These are phyloP conservation scores for Prinia subflava DNA, from an alignment of 2,113 vertebrate genomes.

Conservation along the genomic window DNA sequence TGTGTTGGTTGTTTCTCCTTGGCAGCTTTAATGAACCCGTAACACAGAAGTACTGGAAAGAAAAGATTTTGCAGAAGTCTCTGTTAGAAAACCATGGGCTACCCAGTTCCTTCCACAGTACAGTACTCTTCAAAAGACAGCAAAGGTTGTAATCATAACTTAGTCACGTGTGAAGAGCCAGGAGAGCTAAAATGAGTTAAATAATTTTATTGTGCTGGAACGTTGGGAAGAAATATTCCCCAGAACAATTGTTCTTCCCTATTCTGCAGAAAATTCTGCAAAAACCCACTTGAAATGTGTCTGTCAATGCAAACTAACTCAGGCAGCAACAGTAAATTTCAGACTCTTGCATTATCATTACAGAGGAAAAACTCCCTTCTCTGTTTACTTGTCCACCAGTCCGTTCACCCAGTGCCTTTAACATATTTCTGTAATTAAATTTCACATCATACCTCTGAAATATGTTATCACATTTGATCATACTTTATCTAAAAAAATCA, in stretches of 20 bases:
- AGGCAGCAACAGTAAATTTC: background rate
- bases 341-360: background rate
- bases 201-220: background rate
- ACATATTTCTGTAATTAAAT: background rate
- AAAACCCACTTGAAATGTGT: background rate
- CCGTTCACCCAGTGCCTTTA: background rate
- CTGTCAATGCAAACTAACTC: background rate
- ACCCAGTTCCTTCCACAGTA: background rate
- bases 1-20: background rate
- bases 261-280: background rate
- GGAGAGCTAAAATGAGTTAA: constrained; percentile 7
- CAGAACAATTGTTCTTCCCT: background rate
- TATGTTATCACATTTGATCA: background rate
- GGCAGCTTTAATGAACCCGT: constrained; percentile 6
- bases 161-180: constrained; percentile 3
- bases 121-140: background rate
- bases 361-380: background rate
- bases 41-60: background rate
- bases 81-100: background rate
- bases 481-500: background rate
- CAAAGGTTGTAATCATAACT: background rate
- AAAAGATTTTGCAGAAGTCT: background rate
- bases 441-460: background rate
- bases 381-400: background rate
- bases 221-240: background rate